Evolutionary conservation across 2,888 invertebrate genomes (phyloP), one percentile per base, ranked within the genome.

Genomic region (Acanthoscelides obtectus): DNA sequence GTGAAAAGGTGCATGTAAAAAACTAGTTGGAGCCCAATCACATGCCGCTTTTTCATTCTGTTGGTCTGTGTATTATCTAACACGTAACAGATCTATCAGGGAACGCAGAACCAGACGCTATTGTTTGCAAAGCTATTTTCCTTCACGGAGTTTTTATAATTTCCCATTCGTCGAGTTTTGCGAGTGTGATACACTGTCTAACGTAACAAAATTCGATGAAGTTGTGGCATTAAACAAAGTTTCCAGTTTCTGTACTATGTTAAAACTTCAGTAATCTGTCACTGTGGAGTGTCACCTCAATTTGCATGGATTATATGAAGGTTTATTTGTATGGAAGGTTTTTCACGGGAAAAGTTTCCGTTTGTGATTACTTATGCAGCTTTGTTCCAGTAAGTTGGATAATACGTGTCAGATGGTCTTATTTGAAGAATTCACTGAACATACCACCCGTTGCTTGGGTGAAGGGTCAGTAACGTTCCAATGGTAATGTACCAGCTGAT

Each of bases 191-290:
- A 45, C 45, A 45, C 45, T 45, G 45, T 45, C 8, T 45, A 45
- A 45, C 45, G 45, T 45, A 45, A 45, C 45, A 45, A 45, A 45
- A 45, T 45, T 45, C 45, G 45, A 45, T 45, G 45, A 45, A 45
- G 45, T 45, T 45, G 45, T 45, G 45, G 17, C 45, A 45, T 70
- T 45, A 70, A 70, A 66, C 19, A 70, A 70, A 70, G 69, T 69
- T 69, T 69, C 20, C 66, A 70, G 17, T 65, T 45, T 45, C 8
- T 20, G 45, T 25, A 66, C 27, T 45, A 25, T 66, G 70, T 66
- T 70, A 25, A 25, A 70, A 70, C 66, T 70, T 70, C 19, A 63
- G 70, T 70, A 66, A 70, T 70, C 27, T 45, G 45, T 45, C 45
- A 45, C 45, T 45, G 8, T 45, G 45, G 45, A 45, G 45, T 45